These are phyloP conservation scores for Proterorhinus semilunaris DNA, from an alignment of 2,113 vertebrate species.

Conservation along the genomic window DNA sequence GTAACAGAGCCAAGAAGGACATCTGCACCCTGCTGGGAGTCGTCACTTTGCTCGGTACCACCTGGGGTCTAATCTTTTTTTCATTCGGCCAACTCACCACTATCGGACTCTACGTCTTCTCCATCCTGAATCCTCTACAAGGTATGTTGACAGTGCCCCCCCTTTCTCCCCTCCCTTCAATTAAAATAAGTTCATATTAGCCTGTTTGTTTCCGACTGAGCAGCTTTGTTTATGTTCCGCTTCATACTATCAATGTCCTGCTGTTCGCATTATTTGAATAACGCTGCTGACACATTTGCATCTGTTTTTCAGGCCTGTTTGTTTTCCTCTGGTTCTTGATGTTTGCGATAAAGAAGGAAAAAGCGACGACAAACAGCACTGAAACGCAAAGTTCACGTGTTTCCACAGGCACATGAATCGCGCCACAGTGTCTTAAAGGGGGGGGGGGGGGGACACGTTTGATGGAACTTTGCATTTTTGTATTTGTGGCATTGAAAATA, in stretches of 20 bases:
- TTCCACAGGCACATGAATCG: no score
- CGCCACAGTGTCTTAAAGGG: no score
- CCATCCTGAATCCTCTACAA: slow-evolving; percentile 63
- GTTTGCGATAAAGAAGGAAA: slow-evolving; percentile 18
- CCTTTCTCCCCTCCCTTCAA: not conserved
- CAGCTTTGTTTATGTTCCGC: no score
- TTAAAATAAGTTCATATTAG: not conserved
- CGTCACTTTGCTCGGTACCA: slow-evolving; percentile 53
- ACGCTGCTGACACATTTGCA: not conserved
- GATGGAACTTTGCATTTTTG: no score
- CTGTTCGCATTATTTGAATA: slow-evolving; percentile 14
- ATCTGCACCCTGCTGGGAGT: slow-evolving; percentile 48
- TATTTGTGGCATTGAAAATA: no score
- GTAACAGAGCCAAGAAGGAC: slow-evolving; percentile 17
- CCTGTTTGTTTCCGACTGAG: not conserved
- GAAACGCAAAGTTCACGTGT: not conserved
- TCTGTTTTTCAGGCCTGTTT: slow-evolving; percentile 43
- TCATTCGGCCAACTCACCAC: slow-evolving; percentile 38
- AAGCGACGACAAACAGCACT: rapidly evolving
- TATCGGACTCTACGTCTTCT: slow-evolving; percentile 54
- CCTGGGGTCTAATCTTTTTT: slow-evolving; percentile 61
- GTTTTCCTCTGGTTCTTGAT: slow-evolving; percentile 53
- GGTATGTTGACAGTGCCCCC: slow-evolving; percentile 30
- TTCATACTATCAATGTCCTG: no score
- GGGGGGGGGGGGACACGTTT: no score